Percentiles rank a stretch among this genome's conserved stretches.
These are phyloP conservation scores for Toxotes chatareus DNA, from an alignment of 2,113 vertebrate genomes.

Conservation along the genomic window DNA sequence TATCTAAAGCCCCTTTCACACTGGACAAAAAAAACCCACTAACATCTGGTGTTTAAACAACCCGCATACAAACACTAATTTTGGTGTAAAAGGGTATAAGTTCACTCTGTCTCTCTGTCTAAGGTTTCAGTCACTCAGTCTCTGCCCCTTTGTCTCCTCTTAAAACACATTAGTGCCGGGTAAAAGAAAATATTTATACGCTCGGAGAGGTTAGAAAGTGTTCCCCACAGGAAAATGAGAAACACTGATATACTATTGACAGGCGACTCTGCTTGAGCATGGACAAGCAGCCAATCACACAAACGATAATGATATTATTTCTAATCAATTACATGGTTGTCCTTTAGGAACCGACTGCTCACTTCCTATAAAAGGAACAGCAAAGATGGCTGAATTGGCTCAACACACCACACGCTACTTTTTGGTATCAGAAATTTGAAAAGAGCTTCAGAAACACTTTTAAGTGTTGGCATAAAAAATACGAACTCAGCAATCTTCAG, in stretches of 20 bases:
- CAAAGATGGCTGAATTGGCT: no score
- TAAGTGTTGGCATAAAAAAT: no score
- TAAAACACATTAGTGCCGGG: not conserved
- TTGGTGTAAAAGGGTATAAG: not conserved
- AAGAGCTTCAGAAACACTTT: no score
- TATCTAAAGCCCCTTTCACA: conserved; percentile 1
- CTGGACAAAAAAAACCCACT: no score
- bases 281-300: not conserved
- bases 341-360: no score
- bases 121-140: not conserved
- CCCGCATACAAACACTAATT: no score
- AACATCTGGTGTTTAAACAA: no score
- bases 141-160: not conserved
- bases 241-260: not conserved
- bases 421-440: no score
- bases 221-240: not conserved
- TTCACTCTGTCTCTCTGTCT: conserved; percentile 19
- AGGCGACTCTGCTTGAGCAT: not conserved
- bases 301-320: not conserved
- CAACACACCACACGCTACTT: no score
- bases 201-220: not conserved
- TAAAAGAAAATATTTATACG: not conserved
- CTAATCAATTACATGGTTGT: no score
- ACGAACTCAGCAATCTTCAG: no score
- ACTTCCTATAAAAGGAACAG: no score